phyloP scores from a whole-genome alignment of 1,140 invertebrate species.

The Apocrypta bakeri region DNA sequence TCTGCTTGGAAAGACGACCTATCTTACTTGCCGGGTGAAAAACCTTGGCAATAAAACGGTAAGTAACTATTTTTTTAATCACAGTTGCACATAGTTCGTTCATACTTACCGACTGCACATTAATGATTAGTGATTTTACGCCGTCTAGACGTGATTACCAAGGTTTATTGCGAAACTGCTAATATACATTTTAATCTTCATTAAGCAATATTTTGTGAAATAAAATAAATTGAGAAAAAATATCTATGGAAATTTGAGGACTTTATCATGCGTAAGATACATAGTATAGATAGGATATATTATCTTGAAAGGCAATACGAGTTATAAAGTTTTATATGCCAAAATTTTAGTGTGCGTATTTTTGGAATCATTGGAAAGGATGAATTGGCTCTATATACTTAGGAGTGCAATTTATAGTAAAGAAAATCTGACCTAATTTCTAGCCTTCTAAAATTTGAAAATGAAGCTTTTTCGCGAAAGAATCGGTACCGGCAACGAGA shows the following conservation, averaged over 20 bases:
- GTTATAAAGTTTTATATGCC: neutral
- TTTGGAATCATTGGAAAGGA: neutral
- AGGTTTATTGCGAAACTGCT: neutral
- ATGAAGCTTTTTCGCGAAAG: neutral
- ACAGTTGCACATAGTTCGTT: neutral
- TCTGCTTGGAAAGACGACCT: conserved; percentile 87
- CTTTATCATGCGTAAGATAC: neutral
- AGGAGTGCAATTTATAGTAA: neutral
- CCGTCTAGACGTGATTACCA: neutral
- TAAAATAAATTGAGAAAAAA: neutral
- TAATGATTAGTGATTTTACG: neutral
- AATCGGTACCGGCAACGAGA: neutral
- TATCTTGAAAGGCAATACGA: neutral
- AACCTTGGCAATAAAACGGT: conserved; percentile 92
- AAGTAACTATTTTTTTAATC: conserved; percentile 68
- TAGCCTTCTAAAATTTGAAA: conserved; percentile 18
- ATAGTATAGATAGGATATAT: neutral
- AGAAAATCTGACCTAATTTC: conserved; percentile 24
- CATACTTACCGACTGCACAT: neutral
- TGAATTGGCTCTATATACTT: neutral
- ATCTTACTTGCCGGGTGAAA: conserved; percentile 88
- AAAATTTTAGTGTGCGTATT: conserved; percentile 3
- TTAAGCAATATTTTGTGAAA: neutral
- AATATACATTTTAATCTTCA: neutral
- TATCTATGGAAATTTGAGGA: neutral